Evolutionary conservation across 2,888 invertebrate genomes (phyloP).

Genomic region (Cataglyphis livida): DNA sequence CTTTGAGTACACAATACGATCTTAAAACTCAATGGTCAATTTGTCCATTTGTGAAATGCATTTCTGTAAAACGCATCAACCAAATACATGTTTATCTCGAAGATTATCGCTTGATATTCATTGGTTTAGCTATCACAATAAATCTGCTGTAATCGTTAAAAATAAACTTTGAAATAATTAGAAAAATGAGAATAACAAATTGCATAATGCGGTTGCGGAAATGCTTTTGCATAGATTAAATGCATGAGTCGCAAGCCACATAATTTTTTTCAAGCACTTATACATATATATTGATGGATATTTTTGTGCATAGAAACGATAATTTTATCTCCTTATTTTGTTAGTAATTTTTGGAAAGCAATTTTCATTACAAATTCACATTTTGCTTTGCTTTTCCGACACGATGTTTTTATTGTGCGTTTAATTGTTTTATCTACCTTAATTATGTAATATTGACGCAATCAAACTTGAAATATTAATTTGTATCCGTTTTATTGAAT

Average conservation of each 20-base stretch:
- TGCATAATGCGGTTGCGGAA: background rate
- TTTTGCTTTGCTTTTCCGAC: background rate
- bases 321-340: background rate
- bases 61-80: background rate
- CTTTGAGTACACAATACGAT: background rate
- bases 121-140: background rate
- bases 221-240: background rate
- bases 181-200: background rate
- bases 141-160: background rate
- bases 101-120: background rate
- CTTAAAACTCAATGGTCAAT: constrained; percentile 6
- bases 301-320: background rate
- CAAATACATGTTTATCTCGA: background rate
- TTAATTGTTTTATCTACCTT: background rate
- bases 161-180: background rate
- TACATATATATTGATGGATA: background rate
- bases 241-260: background rate
- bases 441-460: background rate
- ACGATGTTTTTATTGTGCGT: background rate
- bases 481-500: background rate
- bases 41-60: background rate
- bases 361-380: background rate
- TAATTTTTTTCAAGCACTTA: background rate
- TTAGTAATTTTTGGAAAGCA: background rate
- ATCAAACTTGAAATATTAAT: background rate